Evolutionary conservation across 2,113 vertebrate species (phyloP).

Genomic region (Danio rerio): GRCz12tu NC_133184.1:12914001-12914500

Average conservation of each 20-base stretch:
- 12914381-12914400: constrained; percentile 16
- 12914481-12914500: background rate
- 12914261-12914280: constrained; percentile 29
- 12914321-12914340: constrained; percentile 13
- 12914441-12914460: background rate
- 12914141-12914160: background rate
- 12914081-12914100: too few species aligned
- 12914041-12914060: too few species aligned
- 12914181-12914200: background rate
- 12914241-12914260: background rate
- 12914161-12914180: background rate
- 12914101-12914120: too few species aligned
- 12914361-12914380: constrained; percentile 25
- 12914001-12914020: too few species aligned
- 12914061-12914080: too few species aligned
- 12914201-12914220: constrained; percentile 28
- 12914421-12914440: background rate
- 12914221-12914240: constrained; percentile 40
- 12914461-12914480: background rate
- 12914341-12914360: background rate
- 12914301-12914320: constrained; percentile 1
- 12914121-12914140: background rate
- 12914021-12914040: too few species aligned
- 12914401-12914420: constrained; percentile 10
- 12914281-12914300: background rate